A percentile compares a stretch with the other conserved stretches of the same genome.
phyloP scores from a whole-genome alignment of 1,140 invertebrate species.

The Drosophila miranda region DNA sequence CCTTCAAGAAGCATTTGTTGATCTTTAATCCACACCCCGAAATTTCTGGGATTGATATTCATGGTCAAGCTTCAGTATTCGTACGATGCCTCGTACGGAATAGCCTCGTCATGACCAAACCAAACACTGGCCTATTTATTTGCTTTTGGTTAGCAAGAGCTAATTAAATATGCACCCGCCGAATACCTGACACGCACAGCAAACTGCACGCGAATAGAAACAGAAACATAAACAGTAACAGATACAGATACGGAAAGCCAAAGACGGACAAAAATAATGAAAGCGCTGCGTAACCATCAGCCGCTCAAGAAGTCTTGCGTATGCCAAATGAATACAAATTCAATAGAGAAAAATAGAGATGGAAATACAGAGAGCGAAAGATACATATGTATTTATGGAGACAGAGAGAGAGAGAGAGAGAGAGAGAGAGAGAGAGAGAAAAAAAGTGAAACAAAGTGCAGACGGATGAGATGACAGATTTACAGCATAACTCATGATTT shows the following conservation, averaged over 20 bases:
- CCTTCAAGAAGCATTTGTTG: not conserved
- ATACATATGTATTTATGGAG: no score
- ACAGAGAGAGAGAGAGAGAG: no score
- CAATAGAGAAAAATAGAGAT: not conserved
- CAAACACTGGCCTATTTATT: conserved; percentile 49
- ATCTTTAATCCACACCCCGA: not conserved
- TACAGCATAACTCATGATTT: conserved; percentile 38
- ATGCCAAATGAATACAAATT: conserved; percentile 7
- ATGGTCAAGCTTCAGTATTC: conserved; percentile 16
- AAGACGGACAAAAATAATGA: conserved; percentile 51
- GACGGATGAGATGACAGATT: conserved; percentile 38
- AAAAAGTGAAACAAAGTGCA: conserved; percentile 64
- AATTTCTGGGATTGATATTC: conserved; percentile 8
- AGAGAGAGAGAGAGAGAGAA: not conserved
- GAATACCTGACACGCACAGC: conserved; percentile 32
- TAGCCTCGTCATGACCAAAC: conserved; percentile 44
- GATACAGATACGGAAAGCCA: conserved; percentile 36
- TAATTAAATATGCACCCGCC: conserved; percentile 69
- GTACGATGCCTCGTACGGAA: conserved; percentile 33
- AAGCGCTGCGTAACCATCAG: conserved; percentile 66
- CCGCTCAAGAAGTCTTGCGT: conserved; percentile 40
- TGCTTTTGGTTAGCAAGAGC: conserved; percentile 49
- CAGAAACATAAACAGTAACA: conserved; percentile 16
- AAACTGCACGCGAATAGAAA: conserved; percentile 36
- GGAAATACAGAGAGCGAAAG: no score